Conservation (phyloP, 2,797 vertebrate species). For the Rhinophrynus dorsalis region DNA sequence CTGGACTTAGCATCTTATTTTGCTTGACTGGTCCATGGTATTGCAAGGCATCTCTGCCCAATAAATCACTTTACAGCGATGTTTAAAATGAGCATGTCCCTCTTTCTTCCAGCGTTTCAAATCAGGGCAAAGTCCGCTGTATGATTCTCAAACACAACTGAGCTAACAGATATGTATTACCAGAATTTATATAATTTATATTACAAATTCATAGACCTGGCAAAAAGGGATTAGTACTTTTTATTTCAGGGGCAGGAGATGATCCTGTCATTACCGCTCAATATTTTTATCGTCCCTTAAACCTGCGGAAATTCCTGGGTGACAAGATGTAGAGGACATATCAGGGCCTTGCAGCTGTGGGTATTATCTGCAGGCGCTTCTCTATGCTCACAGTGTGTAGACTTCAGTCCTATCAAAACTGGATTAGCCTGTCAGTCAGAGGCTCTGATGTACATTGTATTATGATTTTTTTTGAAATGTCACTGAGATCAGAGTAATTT, state of each 20-base stretch:
- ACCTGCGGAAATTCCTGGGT: conserved; percentile 97
- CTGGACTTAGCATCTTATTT: conserved; percentile 15
- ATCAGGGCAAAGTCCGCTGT: conserved; percentile 86
- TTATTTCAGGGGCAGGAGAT: conserved; percentile 99
- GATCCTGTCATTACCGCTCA: conserved; percentile 99
- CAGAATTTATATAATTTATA: conserved; percentile 99
- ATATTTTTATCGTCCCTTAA: conserved; percentile 99
- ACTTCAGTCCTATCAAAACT: conserved; percentile 92
- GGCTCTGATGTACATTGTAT: conserved; percentile 88
- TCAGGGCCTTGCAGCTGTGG: conserved; percentile 98
- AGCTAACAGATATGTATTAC: conserved; percentile 99
- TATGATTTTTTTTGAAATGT: conserved; percentile 99
- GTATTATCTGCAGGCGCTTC: conserved; percentile 92
- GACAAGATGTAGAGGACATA: conserved; percentile 96
- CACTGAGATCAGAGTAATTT: conserved; percentile 99
- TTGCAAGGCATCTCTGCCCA: conserved; percentile 20
- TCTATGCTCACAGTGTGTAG: conserved; percentile 86
- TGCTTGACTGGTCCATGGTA: conserved; percentile 21
- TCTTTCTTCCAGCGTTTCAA: conserved; percentile 90
- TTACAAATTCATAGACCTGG: conserved; percentile 99
- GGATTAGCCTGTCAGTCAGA: conserved; percentile 99
- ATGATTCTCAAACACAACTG: conserved; percentile 98
- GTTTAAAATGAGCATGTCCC: conserved; percentile 89
- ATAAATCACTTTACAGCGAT: conserved; percentile 88
- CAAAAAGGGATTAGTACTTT: conserved; percentile 99